Conservation (phyloP, 2,113 vertebrate species). For the Apodemus speciosus region DNA sequence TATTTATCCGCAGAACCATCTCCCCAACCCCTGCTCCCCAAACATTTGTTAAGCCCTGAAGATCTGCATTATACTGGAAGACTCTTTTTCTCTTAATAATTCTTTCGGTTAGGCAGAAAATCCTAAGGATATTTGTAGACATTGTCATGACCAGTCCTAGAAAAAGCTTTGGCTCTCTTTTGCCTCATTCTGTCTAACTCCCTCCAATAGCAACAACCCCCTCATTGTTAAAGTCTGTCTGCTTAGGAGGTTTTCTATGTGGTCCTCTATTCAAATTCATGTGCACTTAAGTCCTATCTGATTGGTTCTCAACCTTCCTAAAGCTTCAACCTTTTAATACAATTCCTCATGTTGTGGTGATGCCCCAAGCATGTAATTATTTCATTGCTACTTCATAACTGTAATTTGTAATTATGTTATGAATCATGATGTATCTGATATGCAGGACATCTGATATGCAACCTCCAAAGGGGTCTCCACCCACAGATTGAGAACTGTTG, state of each 20-base stretch:
- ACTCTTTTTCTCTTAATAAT: background rate
- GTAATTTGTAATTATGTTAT: background rate
- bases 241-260: background rate
- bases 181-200: background rate
- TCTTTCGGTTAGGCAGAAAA: background rate
- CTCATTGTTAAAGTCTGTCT: background rate
- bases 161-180: background rate
- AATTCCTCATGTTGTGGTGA: background rate
- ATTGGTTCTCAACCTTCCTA: background rate
- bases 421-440: background rate
- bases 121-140: background rate
- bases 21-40: background rate
- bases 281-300: background rate
- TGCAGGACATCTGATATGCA: background rate
- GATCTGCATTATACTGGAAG: background rate
- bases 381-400: background rate
- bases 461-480: background rate
- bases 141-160: background rate
- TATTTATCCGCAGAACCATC: background rate
- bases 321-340: background rate
- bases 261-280: background rate
- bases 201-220: background rate
- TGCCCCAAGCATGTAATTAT: background rate
- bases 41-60: background rate
- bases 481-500: background rate